These are phyloP conservation scores for Myxocyprinus asiaticus DNA, from an alignment of 2,113 vertebrate genomes.

Conservation along the genomic window DNA sequence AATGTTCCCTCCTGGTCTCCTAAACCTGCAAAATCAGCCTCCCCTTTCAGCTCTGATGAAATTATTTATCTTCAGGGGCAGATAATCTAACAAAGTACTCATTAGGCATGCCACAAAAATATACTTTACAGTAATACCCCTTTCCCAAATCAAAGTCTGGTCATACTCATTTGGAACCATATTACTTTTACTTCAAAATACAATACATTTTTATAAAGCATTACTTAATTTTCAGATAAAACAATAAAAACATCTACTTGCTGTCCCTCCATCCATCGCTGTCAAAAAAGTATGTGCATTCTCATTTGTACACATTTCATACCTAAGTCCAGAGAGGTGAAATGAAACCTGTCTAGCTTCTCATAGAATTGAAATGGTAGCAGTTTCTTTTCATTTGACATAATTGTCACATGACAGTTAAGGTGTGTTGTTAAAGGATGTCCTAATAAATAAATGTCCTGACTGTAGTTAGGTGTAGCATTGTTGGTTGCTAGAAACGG, in stretches of 20 bases:
- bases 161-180: too few relatives aligned
- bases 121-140: too few relatives aligned
- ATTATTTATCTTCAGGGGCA: neutral
- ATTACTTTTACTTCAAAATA: too few relatives aligned
- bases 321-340: neutral
- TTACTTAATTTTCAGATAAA: neutral
- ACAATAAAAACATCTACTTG: neutral
- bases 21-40: constrained; percentile 19
- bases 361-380: neutral
- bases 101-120: constrained; percentile 1
- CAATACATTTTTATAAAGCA: neutral
- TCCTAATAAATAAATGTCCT: neutral
- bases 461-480: neutral
- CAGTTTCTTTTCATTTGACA: neutral
- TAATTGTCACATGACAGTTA: constrained; percentile 5
- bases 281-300: neutral
- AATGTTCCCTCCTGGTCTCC: neutral
- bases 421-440: too few relatives aligned
- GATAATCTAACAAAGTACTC: neutral
- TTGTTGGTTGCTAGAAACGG: too few relatives aligned
- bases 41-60: neutral
- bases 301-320: too few relatives aligned
- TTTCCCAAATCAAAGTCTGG: neutral
- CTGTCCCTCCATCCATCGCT: neutral
- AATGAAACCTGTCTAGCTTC: neutral